phyloP scores from a whole-genome alignment of 2,113 vertebrate species.

The Mesembrinibis cayennensis region DNA sequence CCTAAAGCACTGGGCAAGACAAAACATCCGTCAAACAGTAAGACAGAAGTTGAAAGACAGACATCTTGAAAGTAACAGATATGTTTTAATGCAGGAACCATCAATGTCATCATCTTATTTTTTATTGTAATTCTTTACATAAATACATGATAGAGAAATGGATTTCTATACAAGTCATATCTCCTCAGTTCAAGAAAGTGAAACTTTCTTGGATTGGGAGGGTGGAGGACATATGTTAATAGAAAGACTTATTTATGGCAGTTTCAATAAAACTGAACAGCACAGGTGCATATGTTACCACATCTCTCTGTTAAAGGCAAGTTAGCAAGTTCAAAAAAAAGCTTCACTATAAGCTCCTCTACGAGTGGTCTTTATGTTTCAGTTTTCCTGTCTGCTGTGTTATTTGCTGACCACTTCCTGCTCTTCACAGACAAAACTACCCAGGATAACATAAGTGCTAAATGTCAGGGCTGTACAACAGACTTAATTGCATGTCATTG shows the following conservation, averaged over 20 bases:
- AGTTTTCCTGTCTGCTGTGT: not conserved
- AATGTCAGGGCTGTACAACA: not conserved
- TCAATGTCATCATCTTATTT: not conserved
- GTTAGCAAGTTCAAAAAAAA: not conserved
- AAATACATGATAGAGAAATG: not conserved
- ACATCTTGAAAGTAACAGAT: not conserved
- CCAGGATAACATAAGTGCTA: not conserved
- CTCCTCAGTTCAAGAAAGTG: not conserved
- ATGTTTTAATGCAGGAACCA: not conserved
- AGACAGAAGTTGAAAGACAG: not conserved
- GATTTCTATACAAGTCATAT: not conserved
- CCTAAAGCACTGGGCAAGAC: not conserved
- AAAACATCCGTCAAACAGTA: not conserved
- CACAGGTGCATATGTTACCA: not conserved
- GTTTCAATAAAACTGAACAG: not conserved
- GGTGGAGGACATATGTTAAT: not conserved
- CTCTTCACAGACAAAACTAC: not conserved
- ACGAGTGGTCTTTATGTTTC: not conserved
- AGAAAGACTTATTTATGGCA: not conserved
- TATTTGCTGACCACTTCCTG: constrained; percentile 2
- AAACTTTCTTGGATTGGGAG: not conserved
- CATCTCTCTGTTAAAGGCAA: not conserved
- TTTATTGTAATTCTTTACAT: not conserved
- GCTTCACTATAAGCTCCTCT: not conserved
- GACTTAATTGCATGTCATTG: not conserved